Percentiles rank a stretch among this genome's conserved stretches.
phyloP scores from a whole-genome alignment of 1,140 invertebrate species.

The Atta colombica region DNA sequence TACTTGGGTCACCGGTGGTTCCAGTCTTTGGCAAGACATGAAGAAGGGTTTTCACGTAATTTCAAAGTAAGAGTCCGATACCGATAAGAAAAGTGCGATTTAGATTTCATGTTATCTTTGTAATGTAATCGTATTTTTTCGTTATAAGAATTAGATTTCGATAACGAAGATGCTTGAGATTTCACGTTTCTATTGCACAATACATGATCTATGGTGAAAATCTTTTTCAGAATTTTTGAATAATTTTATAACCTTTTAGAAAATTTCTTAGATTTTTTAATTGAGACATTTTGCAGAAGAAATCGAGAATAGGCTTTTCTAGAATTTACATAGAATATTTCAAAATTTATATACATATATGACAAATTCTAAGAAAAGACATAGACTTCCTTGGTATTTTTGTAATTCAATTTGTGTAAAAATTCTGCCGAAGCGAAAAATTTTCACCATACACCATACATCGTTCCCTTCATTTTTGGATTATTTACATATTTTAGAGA shows the following conservation, averaged over 20 bases:
- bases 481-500: neutral
- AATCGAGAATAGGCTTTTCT: too few relatives aligned
- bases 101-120: neutral
- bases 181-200: neutral
- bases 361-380: too few relatives aligned
- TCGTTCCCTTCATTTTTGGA: neutral
- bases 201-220: too few relatives aligned
- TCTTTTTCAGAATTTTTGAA: too few relatives aligned
- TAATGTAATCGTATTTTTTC: neutral
- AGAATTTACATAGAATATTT: too few relatives aligned
- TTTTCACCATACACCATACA: neutral
- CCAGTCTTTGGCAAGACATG: constrained; percentile 88
- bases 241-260: too few relatives aligned
- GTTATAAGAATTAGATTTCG: neutral
- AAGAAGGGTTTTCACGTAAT: constrained; percentile 89
- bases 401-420: too few relatives aligned
- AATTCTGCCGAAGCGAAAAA: too few relatives aligned
- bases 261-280: too few relatives aligned
- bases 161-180: neutral
- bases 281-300: too few relatives aligned
- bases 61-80: constrained; percentile 85
- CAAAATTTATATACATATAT: too few relatives aligned
- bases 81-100: neutral
- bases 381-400: too few relatives aligned
- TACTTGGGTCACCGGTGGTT: constrained; percentile 89